phyloP scores from a whole-genome alignment of 2,888 invertebrate species.

The Lasioglossum villosulum region DNA sequence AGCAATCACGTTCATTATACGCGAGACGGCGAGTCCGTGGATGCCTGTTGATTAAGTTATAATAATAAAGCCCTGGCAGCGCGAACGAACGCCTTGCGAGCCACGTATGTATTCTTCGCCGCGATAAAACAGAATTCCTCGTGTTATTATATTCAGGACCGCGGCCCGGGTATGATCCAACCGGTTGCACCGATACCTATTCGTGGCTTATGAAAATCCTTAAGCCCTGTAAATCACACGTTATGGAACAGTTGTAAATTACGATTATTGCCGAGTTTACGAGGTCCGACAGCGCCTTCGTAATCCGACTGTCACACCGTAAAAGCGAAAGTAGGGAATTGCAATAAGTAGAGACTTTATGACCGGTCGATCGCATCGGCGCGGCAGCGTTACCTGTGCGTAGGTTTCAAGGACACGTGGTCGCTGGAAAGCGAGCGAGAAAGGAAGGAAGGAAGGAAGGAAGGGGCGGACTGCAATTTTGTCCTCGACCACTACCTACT shows the following conservation, averaged over 20 bases:
- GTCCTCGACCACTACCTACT: slow-evolving; percentile 21
- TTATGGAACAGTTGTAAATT: slow-evolving; percentile 71
- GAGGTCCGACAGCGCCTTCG: slow-evolving; percentile 52
- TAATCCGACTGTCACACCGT: slow-evolving; percentile 69
- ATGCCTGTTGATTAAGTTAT: slow-evolving; percentile 42
- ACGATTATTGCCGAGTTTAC: slow-evolving; percentile 72
- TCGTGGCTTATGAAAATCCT: slow-evolving; percentile 69
- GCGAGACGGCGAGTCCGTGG: background rate
- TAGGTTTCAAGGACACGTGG: slow-evolving; percentile 56
- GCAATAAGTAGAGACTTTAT: slow-evolving; percentile 74
- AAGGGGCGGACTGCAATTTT: slow-evolving; percentile 15
- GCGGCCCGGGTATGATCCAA: background rate
- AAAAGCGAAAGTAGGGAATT: slow-evolving; percentile 74
- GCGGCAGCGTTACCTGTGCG: slow-evolving; percentile 47
- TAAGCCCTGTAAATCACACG: slow-evolving; percentile 68
- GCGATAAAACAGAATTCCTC: slow-evolving; percentile 29
- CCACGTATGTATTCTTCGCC: background rate
- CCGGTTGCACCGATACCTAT: slow-evolving; percentile 63
- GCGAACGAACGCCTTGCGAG: background rate
- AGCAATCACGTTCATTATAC: background rate
- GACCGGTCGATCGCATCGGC: slow-evolving; percentile 58
- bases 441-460: slow-evolving; percentile 3
- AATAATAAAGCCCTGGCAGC: slow-evolving; percentile 25
- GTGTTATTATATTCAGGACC: slow-evolving; percentile 6
- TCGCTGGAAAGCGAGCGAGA: slow-evolving; percentile 1